Percentiles rank a stretch among this genome's conserved stretches.
Conservation (phyloP, 2,888 invertebrate genomes). For the Caenorhabditis panamensis region DNA sequence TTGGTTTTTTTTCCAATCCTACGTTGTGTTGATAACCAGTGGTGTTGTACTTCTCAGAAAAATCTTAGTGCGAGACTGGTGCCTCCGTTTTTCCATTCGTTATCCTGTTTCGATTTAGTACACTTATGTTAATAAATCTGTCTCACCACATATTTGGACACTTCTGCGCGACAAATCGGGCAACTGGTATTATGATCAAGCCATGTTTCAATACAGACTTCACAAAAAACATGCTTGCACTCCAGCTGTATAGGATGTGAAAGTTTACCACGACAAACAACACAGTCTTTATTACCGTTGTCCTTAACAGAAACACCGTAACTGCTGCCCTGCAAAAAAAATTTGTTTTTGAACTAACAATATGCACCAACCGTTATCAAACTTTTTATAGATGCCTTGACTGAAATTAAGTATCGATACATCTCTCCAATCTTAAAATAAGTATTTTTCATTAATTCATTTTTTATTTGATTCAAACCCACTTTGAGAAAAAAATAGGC, state of each 20-base stretch:
- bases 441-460: background rate
- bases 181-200: slow-evolving; percentile 74
- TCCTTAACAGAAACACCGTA: background rate
- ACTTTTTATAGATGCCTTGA: slow-evolving; percentile 26
- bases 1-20: too few species aligned
- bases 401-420: slow-evolving; percentile 20
- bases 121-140: background rate
- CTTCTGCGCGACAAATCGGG: slow-evolving; percentile 74
- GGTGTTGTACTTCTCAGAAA: too few species aligned
- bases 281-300: slow-evolving; percentile 17
- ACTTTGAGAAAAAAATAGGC: background rate
- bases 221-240: slow-evolving; percentile 77
- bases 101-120: slow-evolving; percentile 22
- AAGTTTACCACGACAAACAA: slow-evolving; percentile 48
- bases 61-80: slow-evolving; percentile 38
- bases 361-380: slow-evolving; percentile 12
- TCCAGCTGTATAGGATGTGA: slow-evolving; percentile 57
- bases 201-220: slow-evolving; percentile 77
- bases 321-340: background rate
- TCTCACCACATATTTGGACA: slow-evolving; percentile 51
- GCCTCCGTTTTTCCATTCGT: slow-evolving; percentile 60
- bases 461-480: background rate
- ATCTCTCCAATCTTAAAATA: slow-evolving; percentile 42
- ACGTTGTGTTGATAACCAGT: too few species aligned
- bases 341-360: background rate